phyloP scores from a whole-genome alignment of 2,113 vertebrate species.

The Laticauda colubrina region DNA sequence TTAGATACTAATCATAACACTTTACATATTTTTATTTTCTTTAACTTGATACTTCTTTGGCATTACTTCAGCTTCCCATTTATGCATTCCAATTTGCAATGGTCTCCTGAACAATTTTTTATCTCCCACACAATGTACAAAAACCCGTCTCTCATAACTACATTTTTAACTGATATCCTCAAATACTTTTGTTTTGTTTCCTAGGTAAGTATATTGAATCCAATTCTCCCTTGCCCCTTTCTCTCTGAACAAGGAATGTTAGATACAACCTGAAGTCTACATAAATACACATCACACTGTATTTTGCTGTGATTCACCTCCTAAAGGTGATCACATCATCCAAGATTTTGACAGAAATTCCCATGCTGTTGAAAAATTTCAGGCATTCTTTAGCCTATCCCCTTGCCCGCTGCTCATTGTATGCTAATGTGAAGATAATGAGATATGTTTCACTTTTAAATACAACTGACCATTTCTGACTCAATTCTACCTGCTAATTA shows the following conservation, averaged over 20 bases:
- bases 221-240: background rate
- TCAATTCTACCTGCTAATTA: background rate
- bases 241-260: background rate
- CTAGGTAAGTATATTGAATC: background rate
- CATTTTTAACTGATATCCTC: background rate
- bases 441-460: background rate
- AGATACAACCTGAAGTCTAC: background rate
- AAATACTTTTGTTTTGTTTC: background rate
- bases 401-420: background rate
- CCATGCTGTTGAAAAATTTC: background rate
- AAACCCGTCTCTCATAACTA: background rate
- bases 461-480: background rate
- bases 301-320: background rate
- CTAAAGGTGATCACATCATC: background rate
- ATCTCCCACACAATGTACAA: background rate
- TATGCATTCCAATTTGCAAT: background rate
- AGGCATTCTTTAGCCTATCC: background rate
- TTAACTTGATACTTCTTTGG: background rate
- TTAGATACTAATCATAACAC: background rate
- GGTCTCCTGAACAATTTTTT: background rate
- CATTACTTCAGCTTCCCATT: background rate
- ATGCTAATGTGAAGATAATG: background rate
- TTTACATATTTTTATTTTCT: background rate
- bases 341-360: background rate
- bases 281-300: background rate